phyloP scores from a whole-genome alignment of 2,888 invertebrate species.

The Pammene fasciana region DNA sequence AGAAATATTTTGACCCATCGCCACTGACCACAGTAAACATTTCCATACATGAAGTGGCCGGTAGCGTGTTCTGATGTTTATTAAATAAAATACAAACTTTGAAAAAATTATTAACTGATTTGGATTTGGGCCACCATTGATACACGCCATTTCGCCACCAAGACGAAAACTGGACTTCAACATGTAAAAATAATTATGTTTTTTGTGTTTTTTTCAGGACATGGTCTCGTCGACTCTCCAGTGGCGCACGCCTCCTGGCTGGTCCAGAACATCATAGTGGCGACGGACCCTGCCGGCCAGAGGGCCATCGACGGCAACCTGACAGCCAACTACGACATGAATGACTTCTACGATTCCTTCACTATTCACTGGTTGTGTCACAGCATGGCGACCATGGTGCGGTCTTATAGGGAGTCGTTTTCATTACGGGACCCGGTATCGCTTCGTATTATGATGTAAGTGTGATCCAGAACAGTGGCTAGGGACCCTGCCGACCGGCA shows the following conservation, averaged over 20 bases:
- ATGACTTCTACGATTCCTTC: slow-evolving; percentile 87
- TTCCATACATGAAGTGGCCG: no score
- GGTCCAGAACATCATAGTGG: slow-evolving; percentile 86
- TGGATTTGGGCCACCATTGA: no score
- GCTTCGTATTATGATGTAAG: slow-evolving; percentile 20
- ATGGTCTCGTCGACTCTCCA: slow-evolving; percentile 86
- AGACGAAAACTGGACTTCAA: no score
- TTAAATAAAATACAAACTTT: no score
- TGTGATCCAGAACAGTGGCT: no score
- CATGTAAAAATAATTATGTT: no score
- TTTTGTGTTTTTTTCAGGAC: slow-evolving; percentile 18
- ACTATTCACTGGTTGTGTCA: slow-evolving; percentile 89
- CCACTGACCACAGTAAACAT: no score
- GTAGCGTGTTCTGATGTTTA: no score
- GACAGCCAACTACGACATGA: slow-evolving; percentile 71
- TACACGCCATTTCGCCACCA: no score
- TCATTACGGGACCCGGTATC: slow-evolving; percentile 41
- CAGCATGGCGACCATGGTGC: slow-evolving; percentile 85
- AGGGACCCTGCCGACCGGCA: no score
- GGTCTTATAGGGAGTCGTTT: slow-evolving; percentile 85
- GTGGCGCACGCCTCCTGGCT: slow-evolving; percentile 90
- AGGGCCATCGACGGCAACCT: slow-evolving; percentile 78
- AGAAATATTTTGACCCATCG: no score
- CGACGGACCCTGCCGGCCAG: slow-evolving; percentile 77
- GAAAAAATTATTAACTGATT: no score